Evolutionary conservation across 1,140 invertebrate genomes (phyloP), one percentile per base, ranked within the genome.

Genomic region (Plectrocnemia conspersa): DNA sequence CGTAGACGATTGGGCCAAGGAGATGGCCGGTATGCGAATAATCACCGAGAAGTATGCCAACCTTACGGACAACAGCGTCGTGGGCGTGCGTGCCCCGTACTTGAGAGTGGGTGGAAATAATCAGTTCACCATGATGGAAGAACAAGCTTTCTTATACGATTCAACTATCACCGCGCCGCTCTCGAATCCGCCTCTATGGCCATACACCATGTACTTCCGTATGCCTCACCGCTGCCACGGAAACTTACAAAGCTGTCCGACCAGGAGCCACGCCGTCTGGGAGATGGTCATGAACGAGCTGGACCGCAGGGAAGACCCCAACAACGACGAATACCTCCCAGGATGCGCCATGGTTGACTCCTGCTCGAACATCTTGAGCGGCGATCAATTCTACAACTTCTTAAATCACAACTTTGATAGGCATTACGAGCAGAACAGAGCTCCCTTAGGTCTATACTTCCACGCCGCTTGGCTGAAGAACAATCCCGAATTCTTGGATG

Each of bases 261-360:
- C 92, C 1, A 83, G 91, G 68, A 88, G 79, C 58, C 92, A 95
- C 68, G 91, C 92, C 19, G 91, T 95, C 9, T 96, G 93, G 93
- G 93, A 96, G 74, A 94, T 96, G 89, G 91, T 95, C n/a, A 91
- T 96, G 87, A 96, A 96, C 68, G 92, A 96, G 69, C 72, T 95
- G 63, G 92, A 96, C 74, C 80, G 91, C 56, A 82, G 93, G 55
- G 93, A 95, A 70, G 91, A 95, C 68, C 91, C 91, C 0, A 84
- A 78, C 57, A 91, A 91, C 65, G 91, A 95, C 66, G 92, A 96
- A 69, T 89, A 91, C 63, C 74, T 96, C 2, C 89, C 91, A 2
- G 93, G 93, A 35, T 97, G 93, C 65, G 91, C 91, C 60, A 96
- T 96, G 93, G 91, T 96, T 1, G 93, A 97, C 71, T 93, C 90